Conservation (phyloP, 2,113 vertebrate species). For the Prunella himalayana region DNA sequence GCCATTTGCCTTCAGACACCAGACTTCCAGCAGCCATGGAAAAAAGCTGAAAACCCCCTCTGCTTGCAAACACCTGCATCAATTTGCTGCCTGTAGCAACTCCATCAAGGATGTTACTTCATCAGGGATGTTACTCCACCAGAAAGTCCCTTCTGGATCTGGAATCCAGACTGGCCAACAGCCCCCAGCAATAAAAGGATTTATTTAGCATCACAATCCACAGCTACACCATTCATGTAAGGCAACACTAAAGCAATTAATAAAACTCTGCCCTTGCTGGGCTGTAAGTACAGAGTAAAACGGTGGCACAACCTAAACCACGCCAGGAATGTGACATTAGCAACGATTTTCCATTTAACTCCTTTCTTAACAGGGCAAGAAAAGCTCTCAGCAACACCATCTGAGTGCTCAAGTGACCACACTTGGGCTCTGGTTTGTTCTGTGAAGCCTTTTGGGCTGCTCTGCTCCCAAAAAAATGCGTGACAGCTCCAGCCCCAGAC, state of each 20-base stretch:
- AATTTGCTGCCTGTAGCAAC: background rate
- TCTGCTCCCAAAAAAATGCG: background rate
- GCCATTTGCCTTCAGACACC: background rate
- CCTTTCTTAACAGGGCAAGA: background rate
- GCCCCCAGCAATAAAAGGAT: background rate
- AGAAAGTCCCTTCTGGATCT: background rate
- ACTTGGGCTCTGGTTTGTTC: background rate
- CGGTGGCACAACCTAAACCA: background rate
- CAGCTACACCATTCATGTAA: background rate
- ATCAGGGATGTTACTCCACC: background rate
- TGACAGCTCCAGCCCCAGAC: conserved; percentile 6
- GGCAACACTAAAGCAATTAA: background rate
- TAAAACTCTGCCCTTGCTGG: background rate
- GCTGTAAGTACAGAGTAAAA: background rate
- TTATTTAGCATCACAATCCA: background rate
- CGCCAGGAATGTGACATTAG: background rate
- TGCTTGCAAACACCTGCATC: background rate
- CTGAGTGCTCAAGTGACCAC: background rate
- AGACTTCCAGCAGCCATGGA: background rate
- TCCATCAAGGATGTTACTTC: background rate
- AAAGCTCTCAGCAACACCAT: background rate
- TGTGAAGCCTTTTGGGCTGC: background rate
- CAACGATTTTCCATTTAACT: background rate
- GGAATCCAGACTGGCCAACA: background rate
- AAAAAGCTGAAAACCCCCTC: background rate